Base-by-base conservation (phyloP, 1,140 invertebrate species). In the Oryzaephilus surinamensis region DNA sequence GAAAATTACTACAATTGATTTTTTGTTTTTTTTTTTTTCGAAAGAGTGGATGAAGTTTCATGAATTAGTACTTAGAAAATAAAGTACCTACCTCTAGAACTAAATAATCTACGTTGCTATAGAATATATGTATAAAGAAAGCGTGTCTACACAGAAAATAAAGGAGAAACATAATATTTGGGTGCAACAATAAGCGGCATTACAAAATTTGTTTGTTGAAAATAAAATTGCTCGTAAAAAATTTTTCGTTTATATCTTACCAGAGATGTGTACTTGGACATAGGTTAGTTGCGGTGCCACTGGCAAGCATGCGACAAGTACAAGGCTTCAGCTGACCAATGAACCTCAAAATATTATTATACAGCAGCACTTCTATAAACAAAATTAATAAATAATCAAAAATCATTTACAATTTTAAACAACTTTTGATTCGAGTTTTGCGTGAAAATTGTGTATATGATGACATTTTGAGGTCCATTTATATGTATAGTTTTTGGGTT, bases 211-310 rank as follows among this genome's bases (percentile, higher is more conserved):
- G n/a, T n/a, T n/a, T n/a, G n/a, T n/a, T n/a, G n/a, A n/a, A 6
- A 24, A 24, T 24, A 24, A 24, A 7, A 5, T 4, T 24, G 17
- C 5, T 27, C 27, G 20, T 20, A 38, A 31, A 31, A 4, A 10
- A 6, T 35, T 16, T 27, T 32, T 24, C 32, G n/a, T 17, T 40
- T 24, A 38, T 41, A 44, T 43, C 69, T 70, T 72, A 72, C 69
- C 69, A 72, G 65, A 58, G 67, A 63, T 45, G 65, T 70, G 62
- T 72, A 72, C 62, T 72, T 70, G 66, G 69, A 70, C 69, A 72
- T 72, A 69, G 61, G 64, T 67, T 66, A 69, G 45, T 57, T 50
- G 51, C 42, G 32, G 46, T 45, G 48, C 48, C 54, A 52, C 55
- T 57, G 55, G 48, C 54, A 54, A 56, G 54, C 57, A 60, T 60